These are phyloP conservation scores for Ailurus styani DNA, from an alignment of 2,113 vertebrate species.

Conservation along the genomic window DNA sequence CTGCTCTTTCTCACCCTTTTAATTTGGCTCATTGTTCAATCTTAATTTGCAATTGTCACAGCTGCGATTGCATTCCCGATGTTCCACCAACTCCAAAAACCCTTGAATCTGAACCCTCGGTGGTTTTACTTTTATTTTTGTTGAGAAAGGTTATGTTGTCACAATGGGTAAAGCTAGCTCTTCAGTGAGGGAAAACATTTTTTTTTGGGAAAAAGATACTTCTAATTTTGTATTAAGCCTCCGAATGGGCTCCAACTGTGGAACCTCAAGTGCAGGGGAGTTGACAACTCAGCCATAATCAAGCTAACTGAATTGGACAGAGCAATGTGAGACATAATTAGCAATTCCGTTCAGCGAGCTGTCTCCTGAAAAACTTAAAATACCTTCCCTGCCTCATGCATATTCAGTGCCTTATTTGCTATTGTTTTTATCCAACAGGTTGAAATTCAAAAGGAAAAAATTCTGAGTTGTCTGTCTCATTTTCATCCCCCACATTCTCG, in stretches of 20 bases:
- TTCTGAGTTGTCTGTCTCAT: slow-evolving; percentile 60
- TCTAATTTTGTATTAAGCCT: slow-evolving; percentile 58
- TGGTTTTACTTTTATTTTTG: slow-evolving; percentile 68
- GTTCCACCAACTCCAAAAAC: slow-evolving; percentile 53
- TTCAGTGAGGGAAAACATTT: slow-evolving; percentile 40
- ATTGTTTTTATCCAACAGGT: slow-evolving; percentile 72
- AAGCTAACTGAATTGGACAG: slow-evolving; percentile 70
- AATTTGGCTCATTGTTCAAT: slow-evolving; percentile 74
- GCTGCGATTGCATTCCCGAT: slow-evolving; percentile 58
- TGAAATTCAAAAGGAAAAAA: slow-evolving; percentile 69
- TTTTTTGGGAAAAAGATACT: not conserved
- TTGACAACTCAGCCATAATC: slow-evolving; percentile 70
- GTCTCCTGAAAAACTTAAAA: slow-evolving; percentile 74
- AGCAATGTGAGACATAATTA: slow-evolving; percentile 73
- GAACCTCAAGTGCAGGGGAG: slow-evolving; percentile 66
- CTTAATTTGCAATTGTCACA: slow-evolving; percentile 76
- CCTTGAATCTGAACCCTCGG: slow-evolving; percentile 53
- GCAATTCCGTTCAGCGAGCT: slow-evolving; percentile 68
- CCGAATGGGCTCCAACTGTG: slow-evolving; percentile 41
- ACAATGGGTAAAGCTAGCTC: slow-evolving; percentile 54
- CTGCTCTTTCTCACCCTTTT: slow-evolving; percentile 69
- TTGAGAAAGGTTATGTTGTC: slow-evolving; percentile 69
- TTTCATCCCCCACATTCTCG: not conserved
- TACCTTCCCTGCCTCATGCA: slow-evolving; percentile 65
- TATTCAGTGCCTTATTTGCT: slow-evolving; percentile 73